Evolutionary conservation across 1,140 invertebrate species (phyloP), one percentile per base, ranked within the genome.

Genomic region (Aphaenogaster rudis): DNA sequence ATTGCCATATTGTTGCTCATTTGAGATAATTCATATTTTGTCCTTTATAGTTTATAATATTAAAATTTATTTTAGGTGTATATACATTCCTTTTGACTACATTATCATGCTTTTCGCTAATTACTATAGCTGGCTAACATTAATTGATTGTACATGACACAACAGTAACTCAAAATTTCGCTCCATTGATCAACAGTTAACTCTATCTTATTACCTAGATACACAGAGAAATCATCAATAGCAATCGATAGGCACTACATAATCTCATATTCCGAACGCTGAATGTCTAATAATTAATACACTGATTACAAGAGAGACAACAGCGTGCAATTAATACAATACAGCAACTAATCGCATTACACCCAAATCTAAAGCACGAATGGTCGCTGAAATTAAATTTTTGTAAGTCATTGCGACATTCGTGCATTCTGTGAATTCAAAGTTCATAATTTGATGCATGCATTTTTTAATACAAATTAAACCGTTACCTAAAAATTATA

Each of bases 231-330:
- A 59, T 90, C 36, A 87, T 57, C 52, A 57, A 66, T 45, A 13
- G 36, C 72, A 78, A 87, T 89, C 85, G 78, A 81, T 84, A 87
- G n/a, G 8, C 39, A 28, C 1, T 6, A 59, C 17, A 21, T 79
- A 78, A 89, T 87, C 72, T 66, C 45, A 36, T 72, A 89, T 54
- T 74, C 78, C 54, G 57, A 89, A 84, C 50, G 66, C 45, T 81
- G 79, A 86, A 79, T 78, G 50, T 86, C 61, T 77, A 79, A 79
- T 86, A 67, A 86, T 89, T 90, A 90, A 78, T 54, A 59, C 88
- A 36, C 72, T 89, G 88, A 89, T 86, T 89, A 89, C 52, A 15
- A n/a, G 3, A 54, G 57, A 67, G 64, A 87, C 72, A 78, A 57
- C 45, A 50, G 52, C 48, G 69, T 21, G 69, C 54, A 76, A 84